phyloP scores from a whole-genome alignment of 2,888 invertebrate species.

The Dilophus febrilis region DNA sequence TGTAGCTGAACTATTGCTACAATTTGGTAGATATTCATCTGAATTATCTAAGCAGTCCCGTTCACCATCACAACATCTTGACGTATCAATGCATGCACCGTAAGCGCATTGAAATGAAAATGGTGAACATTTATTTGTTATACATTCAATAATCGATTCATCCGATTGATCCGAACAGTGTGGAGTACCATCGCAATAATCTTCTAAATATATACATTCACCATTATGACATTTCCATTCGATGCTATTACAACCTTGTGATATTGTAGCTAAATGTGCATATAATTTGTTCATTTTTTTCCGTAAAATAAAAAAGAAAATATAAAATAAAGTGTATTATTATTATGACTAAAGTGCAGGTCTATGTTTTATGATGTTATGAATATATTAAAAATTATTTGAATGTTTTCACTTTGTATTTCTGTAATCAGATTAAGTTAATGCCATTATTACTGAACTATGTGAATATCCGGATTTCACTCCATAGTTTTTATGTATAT shows the following conservation, averaged over 20 bases:
- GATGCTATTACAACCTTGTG: neutral
- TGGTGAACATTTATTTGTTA: neutral
- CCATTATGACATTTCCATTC: constrained; percentile 8
- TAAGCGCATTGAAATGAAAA: constrained; percentile 40
- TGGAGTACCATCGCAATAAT: constrained; percentile 26
- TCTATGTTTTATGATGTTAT: no score
- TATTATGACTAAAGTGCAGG: no score
- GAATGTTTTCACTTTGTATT: no score
- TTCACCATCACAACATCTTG: constrained; percentile 29
- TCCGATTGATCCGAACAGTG: constrained; percentile 17
- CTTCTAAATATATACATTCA: constrained; percentile 1
- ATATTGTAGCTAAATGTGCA: no score
- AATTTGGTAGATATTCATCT: constrained; percentile 2
- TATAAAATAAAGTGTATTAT: no score
- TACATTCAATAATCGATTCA: constrained; percentile 12
- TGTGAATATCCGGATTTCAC: no score
- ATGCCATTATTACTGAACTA: no score
- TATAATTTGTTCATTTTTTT: no score
- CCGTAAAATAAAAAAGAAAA: no score
- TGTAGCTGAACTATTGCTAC: neutral
- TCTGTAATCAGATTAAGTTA: no score
- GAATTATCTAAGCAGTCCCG: constrained; percentile 10
- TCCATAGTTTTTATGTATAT: no score
- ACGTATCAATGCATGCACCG: constrained; percentile 41
- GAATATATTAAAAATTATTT: no score